These are phyloP conservation scores for Miichthys miiuy DNA, from an alignment of 2,797 vertebrate genomes.

Conservation along the genomic window DNA sequence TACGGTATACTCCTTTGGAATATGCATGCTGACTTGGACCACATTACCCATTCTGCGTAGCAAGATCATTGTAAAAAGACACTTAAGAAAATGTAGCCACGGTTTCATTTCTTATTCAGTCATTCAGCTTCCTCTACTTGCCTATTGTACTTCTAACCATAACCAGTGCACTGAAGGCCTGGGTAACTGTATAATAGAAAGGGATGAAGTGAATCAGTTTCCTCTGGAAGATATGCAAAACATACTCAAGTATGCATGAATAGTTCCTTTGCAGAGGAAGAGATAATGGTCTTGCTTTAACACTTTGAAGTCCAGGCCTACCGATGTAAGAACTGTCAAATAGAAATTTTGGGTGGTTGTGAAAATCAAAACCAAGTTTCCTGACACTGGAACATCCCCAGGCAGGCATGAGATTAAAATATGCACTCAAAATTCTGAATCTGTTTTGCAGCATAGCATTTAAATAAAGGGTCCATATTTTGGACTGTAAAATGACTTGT, in stretches of 20 bases:
- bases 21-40: not conserved
- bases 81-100: not conserved
- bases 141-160: not conserved
- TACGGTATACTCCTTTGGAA: not conserved
- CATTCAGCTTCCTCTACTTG: not conserved
- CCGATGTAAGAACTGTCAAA: not conserved
- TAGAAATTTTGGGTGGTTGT: not conserved
- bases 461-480: conserved; percentile 16
- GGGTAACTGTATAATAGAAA: not conserved
- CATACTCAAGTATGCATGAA: not conserved
- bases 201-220: not conserved
- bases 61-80: not conserved
- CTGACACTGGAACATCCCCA: not conserved
- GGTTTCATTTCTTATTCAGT: not conserved
- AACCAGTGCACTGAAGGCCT: not conserved
- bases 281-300: not conserved
- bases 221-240: not conserved
- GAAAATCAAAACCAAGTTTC: conserved; percentile 9
- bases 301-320: not conserved
- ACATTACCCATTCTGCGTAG: not conserved
- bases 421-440: not conserved
- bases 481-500: conserved; percentile 50
- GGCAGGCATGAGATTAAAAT: not conserved
- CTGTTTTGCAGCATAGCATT: conserved; percentile 11
- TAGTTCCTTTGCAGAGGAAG: not conserved